Evolutionary conservation across 2,113 vertebrate genomes (phyloP).

Genomic region (Etheostoma cragini): DNA sequence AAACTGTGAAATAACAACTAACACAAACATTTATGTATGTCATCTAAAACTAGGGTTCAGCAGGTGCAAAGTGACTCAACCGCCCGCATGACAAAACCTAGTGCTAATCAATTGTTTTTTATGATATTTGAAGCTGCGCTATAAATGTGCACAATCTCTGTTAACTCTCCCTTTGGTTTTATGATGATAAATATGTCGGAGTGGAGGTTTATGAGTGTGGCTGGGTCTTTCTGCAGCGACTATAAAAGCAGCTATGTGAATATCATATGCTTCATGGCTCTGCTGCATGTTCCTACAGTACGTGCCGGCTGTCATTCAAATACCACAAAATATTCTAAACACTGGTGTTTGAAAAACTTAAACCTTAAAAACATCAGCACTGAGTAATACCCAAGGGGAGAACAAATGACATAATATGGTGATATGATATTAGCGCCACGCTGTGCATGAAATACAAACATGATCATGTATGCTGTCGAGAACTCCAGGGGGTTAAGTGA

Average conservation of each 20-base stretch:
- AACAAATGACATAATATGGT: constrained; percentile 52
- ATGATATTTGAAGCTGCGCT: constrained; percentile 45
- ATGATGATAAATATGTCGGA: constrained; percentile 47
- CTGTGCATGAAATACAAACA: constrained; percentile 64
- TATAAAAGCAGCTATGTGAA: constrained; percentile 56
- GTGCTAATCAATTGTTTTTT: constrained; percentile 46
- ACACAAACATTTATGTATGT: constrained; percentile 17
- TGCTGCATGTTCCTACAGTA: constrained; percentile 5
- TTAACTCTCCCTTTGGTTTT: constrained; percentile 48
- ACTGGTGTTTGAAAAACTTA: constrained; percentile 72
- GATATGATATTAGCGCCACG: constrained; percentile 69
- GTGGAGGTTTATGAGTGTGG: constrained; percentile 48
- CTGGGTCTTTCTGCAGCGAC: constrained; percentile 38
- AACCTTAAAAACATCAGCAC: constrained; percentile 67
- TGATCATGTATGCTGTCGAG: constrained; percentile 51
- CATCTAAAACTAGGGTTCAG: constrained; percentile 10
- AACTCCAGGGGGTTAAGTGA: constrained; percentile 65
- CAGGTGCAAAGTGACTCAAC: constrained; percentile 33
- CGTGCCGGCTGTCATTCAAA: constrained; percentile 49
- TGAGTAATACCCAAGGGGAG: constrained; percentile 50
- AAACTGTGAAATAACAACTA: neutral
- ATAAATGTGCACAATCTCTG: constrained; percentile 52
- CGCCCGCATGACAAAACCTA: constrained; percentile 23
- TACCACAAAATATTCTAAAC: constrained; percentile 52
- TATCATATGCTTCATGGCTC: constrained; percentile 28